Percentiles rank a stretch among this genome's conserved stretches.
These are phyloP conservation scores for Junonia oenone DNA, from an alignment of 2,888 invertebrate genomes.

Conservation along the genomic window DNA sequence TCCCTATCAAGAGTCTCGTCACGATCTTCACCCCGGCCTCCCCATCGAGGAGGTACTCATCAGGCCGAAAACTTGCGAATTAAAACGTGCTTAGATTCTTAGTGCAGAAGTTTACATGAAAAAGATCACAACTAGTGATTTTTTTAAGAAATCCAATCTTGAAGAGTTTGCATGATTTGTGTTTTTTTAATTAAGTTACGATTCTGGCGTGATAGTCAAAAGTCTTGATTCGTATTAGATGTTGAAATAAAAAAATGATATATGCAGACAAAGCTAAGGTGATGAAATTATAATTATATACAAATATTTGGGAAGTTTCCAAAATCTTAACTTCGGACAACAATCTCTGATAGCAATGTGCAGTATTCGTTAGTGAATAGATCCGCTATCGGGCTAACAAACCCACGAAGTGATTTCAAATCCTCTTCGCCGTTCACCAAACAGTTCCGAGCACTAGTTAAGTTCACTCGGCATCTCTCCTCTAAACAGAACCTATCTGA, in stretches of 20 bases:
- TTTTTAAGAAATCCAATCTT: constrained; percentile 21
- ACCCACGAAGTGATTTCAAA: constrained; percentile 26
- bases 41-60: constrained; percentile 51
- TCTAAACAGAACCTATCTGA: constrained; percentile 44
- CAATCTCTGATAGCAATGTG: constrained; percentile 15
- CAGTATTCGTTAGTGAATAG: constrained; percentile 20
- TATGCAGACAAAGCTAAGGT: background rate
- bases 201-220: background rate
- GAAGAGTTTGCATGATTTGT: background rate
- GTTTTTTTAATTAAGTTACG: background rate
- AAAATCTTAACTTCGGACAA: too few relatives aligned
- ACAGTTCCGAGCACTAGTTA: constrained; percentile 25
- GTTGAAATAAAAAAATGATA: too few relatives aligned
- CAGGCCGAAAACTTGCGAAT: constrained; percentile 68
- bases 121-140: constrained; percentile 30
- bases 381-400: constrained; percentile 25
- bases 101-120: constrained; percentile 35
- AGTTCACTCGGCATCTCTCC: constrained; percentile 28
- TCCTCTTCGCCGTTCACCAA: constrained; percentile 22
- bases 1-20: constrained; percentile 56
- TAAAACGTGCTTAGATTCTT: constrained; percentile 68
- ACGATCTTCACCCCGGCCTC: constrained; percentile 44
- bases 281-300: background rate
- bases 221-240: too few relatives aligned
- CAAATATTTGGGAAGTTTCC: background rate